Evolutionary conservation across 1,140 invertebrate species (phyloP).

Genomic region (Cyrtorhinus lividipennis): DNA sequence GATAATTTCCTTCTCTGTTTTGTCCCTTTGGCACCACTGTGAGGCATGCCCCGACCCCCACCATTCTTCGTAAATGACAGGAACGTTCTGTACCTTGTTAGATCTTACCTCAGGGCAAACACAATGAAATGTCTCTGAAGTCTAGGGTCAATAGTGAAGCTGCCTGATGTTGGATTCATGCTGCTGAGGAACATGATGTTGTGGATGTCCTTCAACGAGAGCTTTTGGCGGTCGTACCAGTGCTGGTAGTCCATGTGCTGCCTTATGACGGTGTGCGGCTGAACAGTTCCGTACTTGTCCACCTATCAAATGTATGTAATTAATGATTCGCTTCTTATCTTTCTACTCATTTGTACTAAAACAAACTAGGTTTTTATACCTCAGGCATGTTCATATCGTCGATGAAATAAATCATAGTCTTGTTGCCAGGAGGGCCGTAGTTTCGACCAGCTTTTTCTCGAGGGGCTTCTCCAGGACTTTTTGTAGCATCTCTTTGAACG

Average conservation of each 20-base stretch:
- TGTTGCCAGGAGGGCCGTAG: constrained; percentile 81
- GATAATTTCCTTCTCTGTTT: no score
- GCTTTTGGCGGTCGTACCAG: constrained; percentile 78
- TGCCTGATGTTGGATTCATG: constrained; percentile 94
- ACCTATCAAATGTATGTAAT: constrained; percentile 36
- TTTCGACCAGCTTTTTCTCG: constrained; percentile 91
- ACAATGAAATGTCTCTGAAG: constrained; percentile 87
- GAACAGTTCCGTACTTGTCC: constrained; percentile 86
- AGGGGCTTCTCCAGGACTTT: constrained; percentile 79
- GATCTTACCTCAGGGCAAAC: constrained; percentile 61
- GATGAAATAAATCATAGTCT: constrained; percentile 84
- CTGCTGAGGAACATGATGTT: constrained; percentile 88
- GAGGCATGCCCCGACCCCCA: no score
- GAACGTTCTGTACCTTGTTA: neutral
- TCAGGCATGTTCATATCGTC: constrained; percentile 97
- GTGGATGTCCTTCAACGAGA: constrained; percentile 80
- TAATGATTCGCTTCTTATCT: neutral
- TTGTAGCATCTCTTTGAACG: constrained; percentile 61
- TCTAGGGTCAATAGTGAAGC: constrained; percentile 82
- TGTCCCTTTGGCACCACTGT: no score
- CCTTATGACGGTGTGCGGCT: constrained; percentile 83
- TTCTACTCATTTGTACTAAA: constrained; percentile 8
- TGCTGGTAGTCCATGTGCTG: constrained; percentile 91
- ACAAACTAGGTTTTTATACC: constrained; percentile 34
- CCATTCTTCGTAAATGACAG: neutral